phyloP scores from a whole-genome alignment of 2,113 vertebrate species.

The Elanoides forficatus region DNA sequence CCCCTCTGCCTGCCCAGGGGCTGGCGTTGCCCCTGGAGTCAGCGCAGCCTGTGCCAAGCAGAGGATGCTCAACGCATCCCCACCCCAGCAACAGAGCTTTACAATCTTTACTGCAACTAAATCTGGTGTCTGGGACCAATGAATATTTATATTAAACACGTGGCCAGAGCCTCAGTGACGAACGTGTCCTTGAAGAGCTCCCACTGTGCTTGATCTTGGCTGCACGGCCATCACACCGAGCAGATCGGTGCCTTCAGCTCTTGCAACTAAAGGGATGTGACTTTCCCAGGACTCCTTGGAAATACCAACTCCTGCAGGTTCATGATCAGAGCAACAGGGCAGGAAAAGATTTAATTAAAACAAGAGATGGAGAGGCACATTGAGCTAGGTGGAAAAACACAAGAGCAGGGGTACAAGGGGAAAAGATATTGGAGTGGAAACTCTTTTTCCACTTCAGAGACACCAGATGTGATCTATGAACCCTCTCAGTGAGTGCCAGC shows the following conservation, averaged over 20 bases:
- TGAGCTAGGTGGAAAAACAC: not conserved
- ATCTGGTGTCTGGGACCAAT: not conserved
- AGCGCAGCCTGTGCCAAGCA: not conserved
- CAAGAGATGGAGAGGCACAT: accelerated
- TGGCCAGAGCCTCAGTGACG: not conserved
- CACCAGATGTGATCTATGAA: not conserved
- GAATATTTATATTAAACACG: accelerated
- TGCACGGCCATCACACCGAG: accelerated
- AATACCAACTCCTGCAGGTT: not conserved
- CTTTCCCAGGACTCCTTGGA: not conserved
- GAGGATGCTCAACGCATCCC: not conserved
- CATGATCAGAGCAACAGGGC: not conserved
- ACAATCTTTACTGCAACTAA: not conserved
- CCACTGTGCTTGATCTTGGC: accelerated
- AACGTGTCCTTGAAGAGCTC: not conserved
- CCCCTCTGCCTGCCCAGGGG: not conserved
- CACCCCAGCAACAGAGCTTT: not conserved
- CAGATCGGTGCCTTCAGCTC: accelerated
- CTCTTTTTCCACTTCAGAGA: not conserved
- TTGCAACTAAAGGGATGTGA: not conserved
- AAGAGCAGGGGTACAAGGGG: accelerated
- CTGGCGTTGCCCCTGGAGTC: accelerated
- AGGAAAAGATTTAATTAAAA: not conserved
- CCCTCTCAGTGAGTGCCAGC: accelerated
- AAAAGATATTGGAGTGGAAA: accelerated